Percentiles rank a stretch among this genome's conserved stretches.
Evolutionary conservation across 2,888 invertebrate species (phyloP).

Genomic region (Tinea pellionella): DNA sequence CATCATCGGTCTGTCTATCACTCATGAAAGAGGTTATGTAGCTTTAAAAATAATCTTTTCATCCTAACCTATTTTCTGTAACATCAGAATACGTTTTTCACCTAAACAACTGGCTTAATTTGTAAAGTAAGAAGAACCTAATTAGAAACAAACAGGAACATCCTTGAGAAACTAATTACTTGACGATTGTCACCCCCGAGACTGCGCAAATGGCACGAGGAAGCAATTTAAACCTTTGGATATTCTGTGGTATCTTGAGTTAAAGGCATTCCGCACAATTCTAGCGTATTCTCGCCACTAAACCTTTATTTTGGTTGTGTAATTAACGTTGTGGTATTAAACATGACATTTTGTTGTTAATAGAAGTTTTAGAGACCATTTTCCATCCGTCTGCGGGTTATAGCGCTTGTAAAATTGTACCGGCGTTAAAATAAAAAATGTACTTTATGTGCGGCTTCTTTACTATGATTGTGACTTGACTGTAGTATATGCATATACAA

Average conservation of each 20-base stretch:
- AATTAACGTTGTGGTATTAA: neutral
- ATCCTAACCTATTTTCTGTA: neutral
- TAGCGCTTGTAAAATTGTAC: too few relatives aligned
- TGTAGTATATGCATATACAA: too few relatives aligned
- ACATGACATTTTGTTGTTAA: too few relatives aligned
- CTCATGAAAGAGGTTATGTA: too few relatives aligned
- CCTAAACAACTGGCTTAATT: slow-evolving; percentile 2
- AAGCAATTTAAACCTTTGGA: slow-evolving; percentile 5
- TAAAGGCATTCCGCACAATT: neutral
- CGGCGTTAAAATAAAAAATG: too few relatives aligned
- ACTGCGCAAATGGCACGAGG: slow-evolving; percentile 1
- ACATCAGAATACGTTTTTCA: neutral
- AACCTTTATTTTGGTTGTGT: neutral
- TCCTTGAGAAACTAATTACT: slow-evolving; percentile 13
- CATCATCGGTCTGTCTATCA: too few relatives aligned
- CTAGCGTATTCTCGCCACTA: neutral
- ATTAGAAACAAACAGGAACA: slow-evolving; percentile 10
- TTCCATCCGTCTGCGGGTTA: too few relatives aligned
- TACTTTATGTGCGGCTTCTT: too few relatives aligned
- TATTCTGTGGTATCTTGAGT: neutral
- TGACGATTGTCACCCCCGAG: slow-evolving; percentile 1
- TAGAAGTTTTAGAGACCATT: too few relatives aligned
- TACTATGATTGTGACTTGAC: too few relatives aligned
- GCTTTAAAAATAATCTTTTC: too few relatives aligned
- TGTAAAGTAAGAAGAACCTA: slow-evolving; percentile 10